These are phyloP conservation scores for Oxycera nigricornis DNA, from an alignment of 2,888 invertebrate genomes.

Conservation along the genomic window DNA sequence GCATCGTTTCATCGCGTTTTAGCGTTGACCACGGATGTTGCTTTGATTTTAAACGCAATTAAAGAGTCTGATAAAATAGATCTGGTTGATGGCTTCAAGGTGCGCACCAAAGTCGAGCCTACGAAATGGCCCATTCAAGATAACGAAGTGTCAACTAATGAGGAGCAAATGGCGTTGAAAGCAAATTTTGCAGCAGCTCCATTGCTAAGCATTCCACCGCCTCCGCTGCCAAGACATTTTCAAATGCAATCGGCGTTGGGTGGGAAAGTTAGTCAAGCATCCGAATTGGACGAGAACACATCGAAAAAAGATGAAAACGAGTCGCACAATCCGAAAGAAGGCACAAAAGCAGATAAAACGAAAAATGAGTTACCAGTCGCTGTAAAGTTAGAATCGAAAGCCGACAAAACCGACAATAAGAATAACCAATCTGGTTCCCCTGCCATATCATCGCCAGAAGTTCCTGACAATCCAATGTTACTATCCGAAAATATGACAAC, in stretches of 20 bases:
- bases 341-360: conserved; percentile 45
- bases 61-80: conserved; percentile 86
- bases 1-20: conserved; percentile 96
- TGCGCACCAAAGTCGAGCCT: conserved; percentile 83
- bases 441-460: not conserved
- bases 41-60: conserved; percentile 84
- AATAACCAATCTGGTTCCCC: conserved; percentile 53
- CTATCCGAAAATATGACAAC: conserved; percentile 49
- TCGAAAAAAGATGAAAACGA: not conserved
- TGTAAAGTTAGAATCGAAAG: conserved; percentile 66
- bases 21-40: conserved; percentile 83
- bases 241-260: conserved; percentile 40
- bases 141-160: conserved; percentile 50
- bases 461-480: conserved; percentile 4
- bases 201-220: conserved; percentile 21
- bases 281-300: conserved; percentile 45
- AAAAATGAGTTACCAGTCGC: conserved; percentile 75
- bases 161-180: conserved; percentile 31
- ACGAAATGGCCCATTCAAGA: conserved; percentile 83
- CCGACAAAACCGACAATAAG: conserved; percentile 48
- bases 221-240: conserved; percentile 32
- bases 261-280: conserved; percentile 51
- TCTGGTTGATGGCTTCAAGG: conserved; percentile 77
- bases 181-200: conserved; percentile 29
- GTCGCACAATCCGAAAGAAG: not conserved